phyloP scores from a whole-genome alignment of 2,888 invertebrate genomes.

The Drosophila flavopinicola region DNA sequence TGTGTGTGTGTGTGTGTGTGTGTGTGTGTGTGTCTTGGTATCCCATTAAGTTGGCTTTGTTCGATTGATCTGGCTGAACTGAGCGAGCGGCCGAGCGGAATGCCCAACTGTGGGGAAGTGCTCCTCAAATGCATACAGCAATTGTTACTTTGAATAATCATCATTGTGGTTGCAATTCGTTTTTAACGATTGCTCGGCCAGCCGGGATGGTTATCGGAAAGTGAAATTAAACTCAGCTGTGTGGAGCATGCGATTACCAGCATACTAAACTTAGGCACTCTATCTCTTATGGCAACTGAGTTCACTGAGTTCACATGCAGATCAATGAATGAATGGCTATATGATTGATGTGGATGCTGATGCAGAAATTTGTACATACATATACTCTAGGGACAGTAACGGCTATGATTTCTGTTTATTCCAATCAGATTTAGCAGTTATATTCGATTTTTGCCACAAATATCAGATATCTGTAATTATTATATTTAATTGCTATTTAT shows the following conservation, averaged over 20 bases:
- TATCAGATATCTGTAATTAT: no score
- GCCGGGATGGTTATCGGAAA: conserved; percentile 8
- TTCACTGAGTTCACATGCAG: no score
- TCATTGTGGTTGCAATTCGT: conserved; percentile 34
- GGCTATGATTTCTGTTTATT: no score
- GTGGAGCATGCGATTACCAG: background rate
- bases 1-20: no score
- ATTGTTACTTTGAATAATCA: conserved; percentile 22
- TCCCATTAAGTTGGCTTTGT: conserved; percentile 15
- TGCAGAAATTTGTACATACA: no score
- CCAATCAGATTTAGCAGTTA: no score
- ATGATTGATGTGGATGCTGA: no score
- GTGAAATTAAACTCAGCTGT: conserved; percentile 12
- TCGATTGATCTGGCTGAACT: conserved; percentile 16
- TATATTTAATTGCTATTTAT: no score
- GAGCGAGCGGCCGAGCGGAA: conserved; percentile 25
- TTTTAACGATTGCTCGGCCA: conserved; percentile 1
- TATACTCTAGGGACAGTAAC: no score
- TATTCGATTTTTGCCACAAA: no score
- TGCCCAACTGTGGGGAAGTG: conserved; percentile 23
- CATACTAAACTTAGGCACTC: background rate
- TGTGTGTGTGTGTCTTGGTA: conserved; percentile 5
- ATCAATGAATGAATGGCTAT: no score
- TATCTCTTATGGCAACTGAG: background rate
- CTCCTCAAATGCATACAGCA: conserved; percentile 18